phyloP scores from a whole-genome alignment of 1,140 invertebrate species.

The Nixonia krombeini region DNA sequence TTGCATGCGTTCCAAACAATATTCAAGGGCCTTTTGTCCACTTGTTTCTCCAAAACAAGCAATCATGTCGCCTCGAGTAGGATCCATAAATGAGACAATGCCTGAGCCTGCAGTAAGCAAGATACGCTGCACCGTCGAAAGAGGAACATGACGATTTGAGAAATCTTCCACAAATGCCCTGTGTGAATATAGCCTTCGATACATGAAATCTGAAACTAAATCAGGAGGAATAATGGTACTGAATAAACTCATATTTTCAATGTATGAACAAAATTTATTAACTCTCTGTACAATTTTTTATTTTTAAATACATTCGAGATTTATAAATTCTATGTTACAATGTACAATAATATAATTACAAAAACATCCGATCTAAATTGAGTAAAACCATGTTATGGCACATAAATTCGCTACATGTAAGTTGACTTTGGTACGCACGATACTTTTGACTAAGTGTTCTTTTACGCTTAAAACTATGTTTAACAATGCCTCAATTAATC shows the following conservation, averaged over 20 bases:
- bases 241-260: neutral
- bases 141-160: conserved; percentile 78
- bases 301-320: conserved; percentile 38
- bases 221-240: conserved; percentile 21
- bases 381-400: conserved; percentile 27
- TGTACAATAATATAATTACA: conserved; percentile 35
- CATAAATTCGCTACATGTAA: conserved; percentile 18
- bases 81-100: conserved; percentile 80
- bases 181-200: conserved; percentile 39
- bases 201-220: conserved; percentile 51
- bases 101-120: conserved; percentile 87
- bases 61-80: conserved; percentile 90
- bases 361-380: conserved; percentile 19
- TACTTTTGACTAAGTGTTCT: conserved; percentile 17
- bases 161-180: conserved; percentile 70
- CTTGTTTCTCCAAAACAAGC: conserved; percentile 93
- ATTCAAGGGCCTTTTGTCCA: conserved; percentile 78
- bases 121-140: conserved; percentile 80
- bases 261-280: conserved; percentile 56
- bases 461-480: neutral
- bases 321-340: conserved; percentile 18
- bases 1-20: conserved; percentile 79
- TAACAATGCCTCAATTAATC: conserved; percentile 14
- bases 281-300: conserved; percentile 25
- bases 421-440: conserved; percentile 31